These are phyloP conservation scores for Ladona fulva DNA, from an alignment of 1,140 invertebrate species.

Conservation along the genomic window DNA sequence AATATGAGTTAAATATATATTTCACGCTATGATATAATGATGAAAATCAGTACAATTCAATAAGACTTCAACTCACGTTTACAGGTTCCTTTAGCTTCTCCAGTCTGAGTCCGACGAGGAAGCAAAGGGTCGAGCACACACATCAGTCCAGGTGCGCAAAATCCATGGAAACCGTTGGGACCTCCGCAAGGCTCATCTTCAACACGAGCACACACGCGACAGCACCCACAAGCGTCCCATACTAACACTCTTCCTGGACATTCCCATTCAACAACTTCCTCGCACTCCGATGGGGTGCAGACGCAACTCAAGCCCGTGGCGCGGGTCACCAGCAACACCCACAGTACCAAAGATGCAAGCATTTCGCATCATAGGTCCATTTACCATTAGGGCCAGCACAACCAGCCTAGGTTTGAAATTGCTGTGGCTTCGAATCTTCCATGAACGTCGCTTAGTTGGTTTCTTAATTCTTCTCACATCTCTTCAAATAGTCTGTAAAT, in stretches of 20 bases:
- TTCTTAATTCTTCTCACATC: no score
- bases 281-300: constrained; percentile 14
- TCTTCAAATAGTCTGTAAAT: no score
- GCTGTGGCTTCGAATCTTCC: no score
- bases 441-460: no score
- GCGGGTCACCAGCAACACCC: constrained; percentile 11
- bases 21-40: no score
- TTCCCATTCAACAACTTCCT: constrained; percentile 15
- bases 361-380: no score
- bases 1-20: no score
- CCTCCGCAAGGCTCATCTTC: constrained; percentile 30
- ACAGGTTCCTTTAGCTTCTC: neutral
- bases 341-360: neutral
- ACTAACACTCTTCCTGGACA: constrained; percentile 25
- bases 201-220: constrained; percentile 27
- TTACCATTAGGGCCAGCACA: no score
- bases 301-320: constrained; percentile 14
- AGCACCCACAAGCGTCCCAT: constrained; percentile 29
- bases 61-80: neutral
- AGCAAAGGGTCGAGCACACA: constrained; percentile 26
- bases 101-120: no score
- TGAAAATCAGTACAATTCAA: neutral
- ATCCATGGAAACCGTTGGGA: constrained; percentile 25
- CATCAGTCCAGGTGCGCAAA: constrained; percentile 26
- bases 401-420: no score